Evolutionary conservation across 2,113 vertebrate species (phyloP).

Genomic region (Coryphaenoides rupestris): DNA sequence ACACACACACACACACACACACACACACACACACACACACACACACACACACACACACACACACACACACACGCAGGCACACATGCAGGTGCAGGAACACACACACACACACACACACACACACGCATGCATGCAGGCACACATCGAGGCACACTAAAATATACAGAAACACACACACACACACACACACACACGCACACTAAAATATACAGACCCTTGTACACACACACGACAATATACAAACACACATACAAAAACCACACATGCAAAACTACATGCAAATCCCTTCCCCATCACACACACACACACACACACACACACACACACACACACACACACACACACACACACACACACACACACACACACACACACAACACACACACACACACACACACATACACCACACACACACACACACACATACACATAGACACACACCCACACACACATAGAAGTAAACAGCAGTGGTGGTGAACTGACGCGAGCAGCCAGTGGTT

Average conservation of each 20-base stretch:
- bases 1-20: constrained; percentile 20
- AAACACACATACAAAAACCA: background rate
- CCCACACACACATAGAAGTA: constrained; percentile 13
- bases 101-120: constrained; percentile 24
- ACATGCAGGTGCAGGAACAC: constrained; percentile 13
- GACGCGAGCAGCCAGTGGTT: constrained; percentile 10
- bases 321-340: background rate
- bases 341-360: background rate
- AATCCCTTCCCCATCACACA: background rate
- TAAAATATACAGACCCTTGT: constrained; percentile 10
- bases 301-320: constrained; percentile 9
- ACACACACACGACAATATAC: constrained; percentile 2
- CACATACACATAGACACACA: constrained; percentile 10
- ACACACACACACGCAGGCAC: constrained; percentile 3
- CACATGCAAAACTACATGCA: constrained; percentile 1
- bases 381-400: constrained; percentile 13
- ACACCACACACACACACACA: background rate
- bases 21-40: constrained; percentile 15
- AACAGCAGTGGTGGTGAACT: background rate
- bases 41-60: background rate
- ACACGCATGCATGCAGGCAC: constrained; percentile 12
- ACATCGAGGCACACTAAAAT: background rate
- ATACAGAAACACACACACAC: background rate
- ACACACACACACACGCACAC: background rate
- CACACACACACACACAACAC: constrained; percentile 3